phyloP scores from a whole-genome alignment of 2,888 invertebrate species.

The Ochropleura leucogaster region DNA sequence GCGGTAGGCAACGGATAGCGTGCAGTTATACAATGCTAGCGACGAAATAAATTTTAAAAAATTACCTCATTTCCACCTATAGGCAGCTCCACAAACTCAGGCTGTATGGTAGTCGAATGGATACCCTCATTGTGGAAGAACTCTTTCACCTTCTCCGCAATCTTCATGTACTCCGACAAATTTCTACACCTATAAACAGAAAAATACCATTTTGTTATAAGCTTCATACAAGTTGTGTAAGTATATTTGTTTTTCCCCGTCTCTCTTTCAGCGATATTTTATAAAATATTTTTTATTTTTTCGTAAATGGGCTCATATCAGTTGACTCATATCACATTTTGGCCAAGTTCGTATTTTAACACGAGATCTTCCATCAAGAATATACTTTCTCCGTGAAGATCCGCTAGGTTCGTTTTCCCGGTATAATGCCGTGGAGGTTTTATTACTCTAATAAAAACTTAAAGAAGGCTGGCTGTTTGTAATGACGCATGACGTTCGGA shows the following conservation, averaged over 20 bases:
- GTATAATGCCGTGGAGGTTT: no score
- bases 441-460: no score
- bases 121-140: slow-evolving; percentile 99
- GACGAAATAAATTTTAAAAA: neutral
- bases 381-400: no score
- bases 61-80: slow-evolving; percentile 86
- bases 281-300: neutral
- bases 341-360: neutral
- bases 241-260: neutral
- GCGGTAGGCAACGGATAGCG: neutral
- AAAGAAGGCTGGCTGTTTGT: no score
- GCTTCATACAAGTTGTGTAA: neutral
- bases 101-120: slow-evolving; percentile 99
- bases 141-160: slow-evolving; percentile 98
- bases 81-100: slow-evolving; percentile 97
- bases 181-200: slow-evolving; percentile 94
- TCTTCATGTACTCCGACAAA: slow-evolving; percentile 98
- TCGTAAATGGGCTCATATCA: neutral
- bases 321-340: neutral
- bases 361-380: neutral
- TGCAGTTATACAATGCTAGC: neutral
- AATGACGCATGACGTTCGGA: no score
- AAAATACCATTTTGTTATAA: neutral
- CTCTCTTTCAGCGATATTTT: neutral
- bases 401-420: no score